phyloP scores from a whole-genome alignment of 2,113 vertebrate genomes.

The Dasypus novemcinctus region DNA sequence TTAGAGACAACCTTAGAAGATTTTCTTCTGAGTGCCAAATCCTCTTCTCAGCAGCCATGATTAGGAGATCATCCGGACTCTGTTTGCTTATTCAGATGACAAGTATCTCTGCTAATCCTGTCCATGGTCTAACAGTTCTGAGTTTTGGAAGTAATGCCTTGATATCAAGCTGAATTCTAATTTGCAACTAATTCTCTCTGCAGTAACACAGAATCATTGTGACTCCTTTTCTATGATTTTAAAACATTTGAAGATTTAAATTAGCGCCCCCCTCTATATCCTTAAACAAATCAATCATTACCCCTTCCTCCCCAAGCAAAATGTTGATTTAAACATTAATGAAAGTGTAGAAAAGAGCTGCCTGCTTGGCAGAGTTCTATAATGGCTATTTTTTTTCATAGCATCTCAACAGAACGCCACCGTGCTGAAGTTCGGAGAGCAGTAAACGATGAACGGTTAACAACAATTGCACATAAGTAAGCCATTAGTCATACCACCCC shows the following conservation, averaged over 20 bases:
- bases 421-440: conserved; percentile 98
- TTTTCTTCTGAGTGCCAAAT: conserved; percentile 40
- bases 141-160: conserved; percentile 55
- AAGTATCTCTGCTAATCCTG: conserved; percentile 47
- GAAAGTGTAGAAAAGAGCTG: conserved; percentile 72
- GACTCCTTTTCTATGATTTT: conserved; percentile 51
- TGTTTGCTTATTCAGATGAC: conserved; percentile 51
- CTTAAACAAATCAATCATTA: conserved; percentile 43
- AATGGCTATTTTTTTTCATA: conserved; percentile 80
- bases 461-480: conserved; percentile 98
- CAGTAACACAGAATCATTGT: conserved; percentile 56
- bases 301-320: background rate
- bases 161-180: conserved; percentile 38
- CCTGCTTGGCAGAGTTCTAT: conserved; percentile 79
- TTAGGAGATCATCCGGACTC: conserved; percentile 18
- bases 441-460: conserved; percentile 97
- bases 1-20: conserved; percentile 51
- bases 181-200: conserved; percentile 52
- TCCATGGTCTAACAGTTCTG: background rate
- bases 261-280: conserved; percentile 17
- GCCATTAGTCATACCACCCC: conserved; percentile 76
- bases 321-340: conserved; percentile 72
- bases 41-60: conserved; percentile 4
- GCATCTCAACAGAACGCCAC: conserved; percentile 98
- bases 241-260: conserved; percentile 50